Conservation (phyloP, 92 coral and sea anemone genomes). For the Parazoanthus darwini region DNA sequence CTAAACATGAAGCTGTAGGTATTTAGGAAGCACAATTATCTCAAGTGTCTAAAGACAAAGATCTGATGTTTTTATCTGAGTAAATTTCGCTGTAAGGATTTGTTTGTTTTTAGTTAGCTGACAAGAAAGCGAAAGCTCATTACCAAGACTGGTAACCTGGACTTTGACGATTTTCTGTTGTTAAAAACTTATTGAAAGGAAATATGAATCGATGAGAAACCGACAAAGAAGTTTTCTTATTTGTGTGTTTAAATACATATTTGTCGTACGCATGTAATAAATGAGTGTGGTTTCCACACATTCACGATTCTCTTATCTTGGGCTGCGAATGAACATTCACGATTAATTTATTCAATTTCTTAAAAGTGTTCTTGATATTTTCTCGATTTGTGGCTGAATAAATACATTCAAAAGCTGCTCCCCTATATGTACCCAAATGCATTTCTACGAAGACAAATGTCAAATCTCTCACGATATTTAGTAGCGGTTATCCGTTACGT, state of each 20-base stretch:
- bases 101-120: background rate
- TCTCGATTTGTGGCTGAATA: no score
- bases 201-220: background rate
- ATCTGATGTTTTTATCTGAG: background rate
- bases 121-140: background rate
- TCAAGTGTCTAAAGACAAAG: background rate
- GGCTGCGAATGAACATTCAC: no score
- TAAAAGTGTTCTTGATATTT: no score
- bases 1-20: background rate
- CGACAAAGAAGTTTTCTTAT: no score
- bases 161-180: background rate
- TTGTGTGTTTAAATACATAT: background rate
- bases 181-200: background rate
- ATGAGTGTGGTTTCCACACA: background rate
- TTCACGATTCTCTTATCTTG: no score
- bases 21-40: background rate
- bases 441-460: no score
- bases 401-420: no score
- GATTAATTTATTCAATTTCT: no score
- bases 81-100: background rate
- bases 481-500: no score
- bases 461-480: no score
- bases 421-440: no score
- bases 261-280: no score
- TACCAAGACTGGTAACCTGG: background rate